A percentile compares a stretch with the other conserved stretches of the same genome.
Conservation (phyloP, 2,797 vertebrate species). For the Phataginus tricuspis region DNA sequence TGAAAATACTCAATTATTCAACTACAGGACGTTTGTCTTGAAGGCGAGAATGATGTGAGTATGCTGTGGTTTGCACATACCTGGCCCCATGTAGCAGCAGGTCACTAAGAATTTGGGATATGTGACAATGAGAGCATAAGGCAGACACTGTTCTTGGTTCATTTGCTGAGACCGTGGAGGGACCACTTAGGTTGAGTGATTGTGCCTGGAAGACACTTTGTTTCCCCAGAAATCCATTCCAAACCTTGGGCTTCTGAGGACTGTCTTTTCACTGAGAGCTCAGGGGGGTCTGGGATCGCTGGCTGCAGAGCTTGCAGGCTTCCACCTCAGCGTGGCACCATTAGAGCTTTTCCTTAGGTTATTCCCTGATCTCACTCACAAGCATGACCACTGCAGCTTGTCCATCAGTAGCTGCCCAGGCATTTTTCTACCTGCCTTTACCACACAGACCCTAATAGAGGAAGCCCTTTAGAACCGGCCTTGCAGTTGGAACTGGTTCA, state of each 20-base stretch:
- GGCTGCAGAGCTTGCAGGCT: too few species aligned
- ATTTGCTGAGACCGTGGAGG: background rate
- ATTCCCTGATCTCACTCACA: background rate
- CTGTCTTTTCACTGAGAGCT: background rate
- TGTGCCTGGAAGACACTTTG: background rate
- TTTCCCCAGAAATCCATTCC: background rate
- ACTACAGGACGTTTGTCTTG: background rate
- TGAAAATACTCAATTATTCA: background rate
- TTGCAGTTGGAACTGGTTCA: background rate
- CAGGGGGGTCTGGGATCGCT: background rate
- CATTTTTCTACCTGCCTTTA: background rate
- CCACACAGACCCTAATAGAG: background rate
- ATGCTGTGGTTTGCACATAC: background rate
- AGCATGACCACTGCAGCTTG: background rate
- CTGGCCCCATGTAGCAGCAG: background rate
- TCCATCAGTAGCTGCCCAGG: background rate
- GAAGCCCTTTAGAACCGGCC: background rate
- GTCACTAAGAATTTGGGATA: background rate
- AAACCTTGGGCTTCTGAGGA: rapidly evolving
- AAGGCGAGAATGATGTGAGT: background rate
- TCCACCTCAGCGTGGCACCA: rapidly evolving
- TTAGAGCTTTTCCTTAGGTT: background rate
- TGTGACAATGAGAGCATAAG: background rate
- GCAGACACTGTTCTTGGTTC: rapidly evolving
- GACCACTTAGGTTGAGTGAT: background rate